Evolutionary conservation across 2,113 vertebrate genomes (phyloP), one percentile per base, ranked within the genome.

Genomic region (Irena cyanogastra): DNA sequence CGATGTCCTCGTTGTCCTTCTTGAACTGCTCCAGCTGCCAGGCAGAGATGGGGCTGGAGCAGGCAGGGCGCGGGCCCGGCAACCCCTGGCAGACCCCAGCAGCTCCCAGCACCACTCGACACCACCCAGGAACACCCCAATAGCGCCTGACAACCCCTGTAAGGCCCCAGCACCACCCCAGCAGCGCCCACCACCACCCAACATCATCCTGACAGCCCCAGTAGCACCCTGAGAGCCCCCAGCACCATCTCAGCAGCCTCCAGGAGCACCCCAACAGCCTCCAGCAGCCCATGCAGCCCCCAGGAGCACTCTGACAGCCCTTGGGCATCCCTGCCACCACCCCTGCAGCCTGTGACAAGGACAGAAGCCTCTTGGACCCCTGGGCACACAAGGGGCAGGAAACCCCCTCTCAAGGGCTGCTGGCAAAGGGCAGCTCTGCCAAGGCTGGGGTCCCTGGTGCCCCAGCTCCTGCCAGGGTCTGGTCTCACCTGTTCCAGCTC

Each of bases 401-500:
- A 60, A 20, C 4, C 11, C n/a, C 21, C 12, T 16, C 33, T 37
- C 49, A 12, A 37, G 52, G 41, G 33, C 35, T 76, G 39, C 59
- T 33, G 44, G 64, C 69, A 23, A 28, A 70, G 70, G 70, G 54
- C 21, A 37, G 20, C 12, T 56, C 42, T 89, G 69, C 37, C 7
- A 3, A 24, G 21, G 24, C 24, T 7, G 28, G 8, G 16, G 18
- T 33, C 42, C 26, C 41, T 2, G 0, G 9, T 17, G 13, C 28
- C 41, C 15, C 1, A 0, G 28, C 1, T 24, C 6, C 31, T 45
- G 28, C 18, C 37, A 11, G 72, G 8, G 20, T 54, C 30, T 19
- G 10, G 50, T 60, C 97, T 98, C 83, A 99, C 99, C 99, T 99
- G 97, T 20, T 98, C 66, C 83, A 99, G 98, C 44, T 99, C 98